Percentiles rank a stretch among this genome's conserved stretches.
These are phyloP conservation scores for Melanotaenia parkinsoni DNA, from an alignment of 2,797 vertebrate species.

Conservation along the genomic window DNA sequence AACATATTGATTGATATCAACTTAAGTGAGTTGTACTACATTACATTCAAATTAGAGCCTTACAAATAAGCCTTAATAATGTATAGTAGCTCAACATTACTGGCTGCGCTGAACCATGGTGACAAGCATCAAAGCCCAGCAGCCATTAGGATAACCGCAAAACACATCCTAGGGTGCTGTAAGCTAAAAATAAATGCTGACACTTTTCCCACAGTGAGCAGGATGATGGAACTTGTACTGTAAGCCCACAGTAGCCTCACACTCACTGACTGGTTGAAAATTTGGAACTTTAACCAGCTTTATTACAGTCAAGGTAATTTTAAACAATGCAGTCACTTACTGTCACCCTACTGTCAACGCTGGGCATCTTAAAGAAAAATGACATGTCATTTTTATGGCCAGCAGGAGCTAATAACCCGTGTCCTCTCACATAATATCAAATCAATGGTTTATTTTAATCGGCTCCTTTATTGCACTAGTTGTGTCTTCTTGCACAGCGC, in stretches of 20 bases:
- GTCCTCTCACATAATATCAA: conserved; percentile 27
- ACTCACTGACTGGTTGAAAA: neutral
- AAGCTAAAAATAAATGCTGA: conserved; percentile 66
- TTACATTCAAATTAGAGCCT: conserved; percentile 6
- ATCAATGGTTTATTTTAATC: conserved; percentile 24
- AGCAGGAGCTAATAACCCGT: conserved; percentile 29
- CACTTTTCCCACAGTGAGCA: conserved; percentile 48
- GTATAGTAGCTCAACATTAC: conserved; percentile 27
- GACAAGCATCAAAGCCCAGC: conserved; percentile 58
- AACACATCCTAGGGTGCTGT: conserved; percentile 37
- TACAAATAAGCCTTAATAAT: conserved; percentile 31
- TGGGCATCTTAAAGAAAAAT: conserved; percentile 21
- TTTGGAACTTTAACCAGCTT: conserved; percentile 21
- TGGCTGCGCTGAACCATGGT: conserved; percentile 30
- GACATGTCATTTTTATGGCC: neutral
- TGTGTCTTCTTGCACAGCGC: neutral
- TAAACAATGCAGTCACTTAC: conserved; percentile 13
- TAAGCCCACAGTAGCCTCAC: conserved; percentile 11
- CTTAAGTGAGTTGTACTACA: neutral
- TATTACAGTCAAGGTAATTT: conserved; percentile 28
- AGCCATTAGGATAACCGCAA: conserved; percentile 61
- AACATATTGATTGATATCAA: neutral
- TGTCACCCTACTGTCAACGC: conserved; percentile 27
- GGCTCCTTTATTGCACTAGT: neutral
- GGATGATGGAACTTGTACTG: conserved; percentile 30